Evolutionary conservation across 2,888 invertebrate species (phyloP), one percentile per base, ranked within the genome.

Genomic region (Cosmia pyralina): DNA sequence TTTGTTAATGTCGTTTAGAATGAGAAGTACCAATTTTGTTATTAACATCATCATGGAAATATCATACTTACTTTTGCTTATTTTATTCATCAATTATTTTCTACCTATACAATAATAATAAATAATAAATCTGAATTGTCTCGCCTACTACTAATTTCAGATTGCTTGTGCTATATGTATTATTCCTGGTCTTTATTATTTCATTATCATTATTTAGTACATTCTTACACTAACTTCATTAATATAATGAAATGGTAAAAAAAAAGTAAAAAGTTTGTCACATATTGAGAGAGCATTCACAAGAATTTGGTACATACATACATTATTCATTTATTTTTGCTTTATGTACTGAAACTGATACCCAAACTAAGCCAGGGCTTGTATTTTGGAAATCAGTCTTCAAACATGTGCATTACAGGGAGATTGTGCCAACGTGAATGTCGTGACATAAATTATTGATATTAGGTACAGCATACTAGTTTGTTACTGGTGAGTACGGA

Each of bases 11-110:
- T 48, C 11, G 8, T 58, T 34, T 5, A 52, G 5, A 38, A 68
- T 34, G 58, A 68, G 34, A 74, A 59, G 57, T 74, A 75, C n/a
- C 2, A 11, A 41, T 65, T 64, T 64, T 48, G 3, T 74, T 62
- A 17, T 28, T 58, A n/a, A 13, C 38, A 10, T 17, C 2, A 6
- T 19, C 17, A 13, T 8, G 19, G n/a, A 28, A 7, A 17, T 41
- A 4, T 13, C 17, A 17, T 71, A 13, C 19, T 63, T 15, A 5
- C 17, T 13, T n/a, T 69, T 8, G 3, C 4, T 15, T 41, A 3
- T 0, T 41, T 58, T 17, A 4, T 19, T 22, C 1, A 22, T 41
- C 17, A 41, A 13, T 41, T 19, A 13, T 41, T 58, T 22, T 41
- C 5, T 28, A 13, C 22, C 17, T 65, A 41, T 11, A 22, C 8